Evolutionary conservation across 2,113 vertebrate species (phyloP).

Genomic region (Mus spicilegus): DNA sequence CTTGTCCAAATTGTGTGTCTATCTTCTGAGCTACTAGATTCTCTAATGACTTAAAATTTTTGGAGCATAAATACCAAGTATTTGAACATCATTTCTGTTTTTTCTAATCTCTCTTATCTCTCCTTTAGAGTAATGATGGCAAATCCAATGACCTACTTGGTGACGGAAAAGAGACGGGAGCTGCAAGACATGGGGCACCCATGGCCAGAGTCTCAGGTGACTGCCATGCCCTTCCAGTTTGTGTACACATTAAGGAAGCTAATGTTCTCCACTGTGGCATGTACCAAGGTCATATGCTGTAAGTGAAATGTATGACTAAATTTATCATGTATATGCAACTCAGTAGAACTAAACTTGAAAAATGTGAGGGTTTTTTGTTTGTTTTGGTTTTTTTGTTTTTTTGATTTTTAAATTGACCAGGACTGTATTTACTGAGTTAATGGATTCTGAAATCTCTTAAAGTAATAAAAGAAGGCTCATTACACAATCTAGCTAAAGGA

Average conservation of each 20-base stretch:
- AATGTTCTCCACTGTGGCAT: not conserved
- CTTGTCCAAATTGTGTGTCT: not conserved
- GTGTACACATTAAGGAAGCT: not conserved
- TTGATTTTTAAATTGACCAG: not conserved
- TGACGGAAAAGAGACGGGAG: not conserved
- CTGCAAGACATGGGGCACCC: not conserved
- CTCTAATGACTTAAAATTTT: not conserved
- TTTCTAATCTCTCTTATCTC: not conserved
- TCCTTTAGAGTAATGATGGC: not conserved
- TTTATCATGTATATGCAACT: slow-evolving; percentile 37
- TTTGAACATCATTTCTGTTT: not conserved
- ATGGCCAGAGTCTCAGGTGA: not conserved
- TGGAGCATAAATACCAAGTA: not conserved
- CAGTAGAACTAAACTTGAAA: slow-evolving; percentile 54
- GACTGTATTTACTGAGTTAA: slow-evolving; percentile 42
- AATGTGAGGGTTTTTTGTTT: slow-evolving; percentile 35
- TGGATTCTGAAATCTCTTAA: slow-evolving; percentile 58
- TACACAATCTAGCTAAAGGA: not conserved
- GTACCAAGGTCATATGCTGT: not conserved
- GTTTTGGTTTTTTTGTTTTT: not conserved
- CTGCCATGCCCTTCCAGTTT: not conserved
- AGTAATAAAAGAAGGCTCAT: slow-evolving; percentile 24
- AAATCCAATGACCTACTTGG: not conserved
- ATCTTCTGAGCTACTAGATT: not conserved
- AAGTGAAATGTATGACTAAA: slow-evolving; percentile 31